These are phyloP conservation scores for Agrochola lota DNA, from an alignment of 2,888 invertebrate genomes.

Conservation along the genomic window DNA sequence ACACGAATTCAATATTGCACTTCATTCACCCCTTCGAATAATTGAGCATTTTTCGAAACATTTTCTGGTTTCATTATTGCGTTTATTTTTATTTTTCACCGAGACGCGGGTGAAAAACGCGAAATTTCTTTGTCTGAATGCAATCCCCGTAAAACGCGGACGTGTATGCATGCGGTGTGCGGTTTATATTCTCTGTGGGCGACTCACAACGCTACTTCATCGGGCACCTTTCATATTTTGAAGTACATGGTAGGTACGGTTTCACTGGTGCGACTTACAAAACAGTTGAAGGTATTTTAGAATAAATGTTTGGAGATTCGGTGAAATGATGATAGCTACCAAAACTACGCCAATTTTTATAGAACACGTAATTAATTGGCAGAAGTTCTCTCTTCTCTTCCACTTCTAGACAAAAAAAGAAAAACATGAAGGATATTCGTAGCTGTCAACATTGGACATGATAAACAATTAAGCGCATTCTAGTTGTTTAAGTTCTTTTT, in stretches of 20 bases:
- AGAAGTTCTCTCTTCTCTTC: neutral
- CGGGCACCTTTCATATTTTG: slow-evolving; percentile 80
- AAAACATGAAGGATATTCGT: neutral
- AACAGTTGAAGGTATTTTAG: neutral
- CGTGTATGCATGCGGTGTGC: slow-evolving; percentile 65
- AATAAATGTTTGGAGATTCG: neutral
- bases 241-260: slow-evolving; percentile 70
- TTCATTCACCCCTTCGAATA: slow-evolving; percentile 7
- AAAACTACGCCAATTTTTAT: too few relatives aligned
- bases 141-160: slow-evolving; percentile 84
- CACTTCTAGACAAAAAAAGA: neutral
- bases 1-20: neutral
- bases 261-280: slow-evolving; percentile 44
- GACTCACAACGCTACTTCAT: slow-evolving; percentile 73
- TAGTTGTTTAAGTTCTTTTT: too few relatives aligned
- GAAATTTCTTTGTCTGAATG: slow-evolving; percentile 73
- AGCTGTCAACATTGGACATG: neutral
- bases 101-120: slow-evolving; percentile 31
- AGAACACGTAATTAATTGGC: too few relatives aligned
- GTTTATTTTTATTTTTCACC: slow-evolving; percentile 31
- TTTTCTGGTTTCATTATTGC: slow-evolving; percentile 41
- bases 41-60: slow-evolving; percentile 25
- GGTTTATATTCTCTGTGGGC: slow-evolving; percentile 66
- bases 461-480: neutral
- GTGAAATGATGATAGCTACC: neutral